Evolutionary conservation across 2,113 vertebrate genomes (phyloP).

Genomic region (Cyprinus carpio): DNA sequence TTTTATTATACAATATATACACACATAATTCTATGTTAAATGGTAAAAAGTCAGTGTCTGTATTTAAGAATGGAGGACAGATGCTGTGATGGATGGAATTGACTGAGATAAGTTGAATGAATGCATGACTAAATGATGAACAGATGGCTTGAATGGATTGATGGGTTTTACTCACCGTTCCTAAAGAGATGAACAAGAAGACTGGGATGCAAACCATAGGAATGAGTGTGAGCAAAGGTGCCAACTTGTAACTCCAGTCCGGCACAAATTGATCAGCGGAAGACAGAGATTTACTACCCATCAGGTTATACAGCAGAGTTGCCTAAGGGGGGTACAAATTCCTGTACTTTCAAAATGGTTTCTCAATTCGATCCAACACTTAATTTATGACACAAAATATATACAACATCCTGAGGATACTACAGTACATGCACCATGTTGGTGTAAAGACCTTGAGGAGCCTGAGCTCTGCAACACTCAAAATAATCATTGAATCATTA

Average conservation of each 20-base stretch:
- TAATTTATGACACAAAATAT: neutral
- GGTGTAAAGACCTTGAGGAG: neutral
- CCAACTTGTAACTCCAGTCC: neutral
- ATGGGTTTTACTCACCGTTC: conserved; percentile 55
- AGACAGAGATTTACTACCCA: fast-evolving
- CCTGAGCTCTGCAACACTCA: neutral
- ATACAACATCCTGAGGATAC: neutral
- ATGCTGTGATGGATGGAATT: neutral
- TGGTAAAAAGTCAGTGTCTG: neutral
- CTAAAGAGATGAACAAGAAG: conserved; percentile 62
- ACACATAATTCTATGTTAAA: neutral
- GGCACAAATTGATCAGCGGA: neutral
- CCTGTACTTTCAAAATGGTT: too few species aligned
- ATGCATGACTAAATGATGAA: neutral
- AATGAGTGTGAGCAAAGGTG: conserved; percentile 56
- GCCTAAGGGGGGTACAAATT: conserved; percentile 28
- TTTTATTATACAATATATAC: neutral
- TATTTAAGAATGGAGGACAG: neutral
- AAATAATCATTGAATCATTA: neutral
- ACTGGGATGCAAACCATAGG: conserved; percentile 72
- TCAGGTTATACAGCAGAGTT: conserved; percentile 58
- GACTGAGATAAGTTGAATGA: neutral
- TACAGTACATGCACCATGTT: neutral
- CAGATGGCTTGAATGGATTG: neutral
- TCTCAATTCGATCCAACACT: neutral